These are phyloP conservation scores for Andinoacara biseriatus DNA, from an alignment of 2,113 vertebrate species.

Conservation along the genomic window DNA sequence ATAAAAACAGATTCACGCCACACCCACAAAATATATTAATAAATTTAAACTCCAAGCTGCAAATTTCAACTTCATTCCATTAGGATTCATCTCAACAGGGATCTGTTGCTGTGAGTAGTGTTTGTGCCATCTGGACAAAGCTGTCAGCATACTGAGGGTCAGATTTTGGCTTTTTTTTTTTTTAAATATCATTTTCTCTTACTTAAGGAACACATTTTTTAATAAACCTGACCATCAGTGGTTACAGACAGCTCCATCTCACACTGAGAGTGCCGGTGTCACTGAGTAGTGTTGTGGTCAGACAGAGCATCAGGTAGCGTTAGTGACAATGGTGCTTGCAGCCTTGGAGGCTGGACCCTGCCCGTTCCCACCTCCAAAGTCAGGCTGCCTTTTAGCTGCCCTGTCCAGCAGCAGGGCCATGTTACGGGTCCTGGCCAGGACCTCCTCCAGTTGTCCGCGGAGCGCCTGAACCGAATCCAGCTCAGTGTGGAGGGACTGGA, in stretches of 20 bases:
- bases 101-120: constrained; percentile 41
- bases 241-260: constrained; percentile 44
- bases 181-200: neutral
- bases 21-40: constrained; percentile 60
- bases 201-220: neutral
- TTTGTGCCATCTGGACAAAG: constrained; percentile 46
- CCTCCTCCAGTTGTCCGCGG: constrained; percentile 89
- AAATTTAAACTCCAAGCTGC: constrained; percentile 58
- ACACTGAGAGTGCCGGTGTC: constrained; percentile 41
- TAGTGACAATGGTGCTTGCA: constrained; percentile 74
- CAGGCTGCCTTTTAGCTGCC: constrained; percentile 78
- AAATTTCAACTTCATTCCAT: constrained; percentile 46
- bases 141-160: constrained; percentile 41
- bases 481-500: constrained; percentile 85
- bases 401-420: constrained; percentile 86
- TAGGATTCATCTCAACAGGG: constrained; percentile 37
- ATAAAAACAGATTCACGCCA: constrained; percentile 62
- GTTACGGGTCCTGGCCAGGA: constrained; percentile 87
- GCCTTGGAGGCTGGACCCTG: constrained; percentile 86
- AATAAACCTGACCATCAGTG: constrained; percentile 25
- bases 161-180: neutral
- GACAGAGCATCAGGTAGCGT: constrained; percentile 64
- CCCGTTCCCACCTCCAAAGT: constrained; percentile 95
- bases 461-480: constrained; percentile 88
- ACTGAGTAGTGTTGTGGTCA: constrained; percentile 38